Evolutionary conservation across 2,797 vertebrate species (phyloP), one percentile per base, ranked within the genome.

Genomic region (Halcyon smyrnensis): DNA sequence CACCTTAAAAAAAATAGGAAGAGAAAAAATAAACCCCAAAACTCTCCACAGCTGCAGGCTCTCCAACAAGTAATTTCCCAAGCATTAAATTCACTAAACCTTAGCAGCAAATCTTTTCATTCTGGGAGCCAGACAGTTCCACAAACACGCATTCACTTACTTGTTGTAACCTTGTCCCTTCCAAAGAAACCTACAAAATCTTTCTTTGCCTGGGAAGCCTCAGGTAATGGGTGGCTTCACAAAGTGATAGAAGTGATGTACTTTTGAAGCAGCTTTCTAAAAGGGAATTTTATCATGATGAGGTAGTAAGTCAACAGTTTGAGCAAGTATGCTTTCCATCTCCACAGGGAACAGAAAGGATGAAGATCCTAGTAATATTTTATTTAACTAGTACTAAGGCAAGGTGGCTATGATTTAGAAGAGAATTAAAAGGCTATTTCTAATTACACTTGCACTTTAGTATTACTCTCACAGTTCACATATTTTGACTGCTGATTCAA

Each of bases 11-110:
- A 28, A 16, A 5, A 41, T 11, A 5, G 12, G 48, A 18, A 2
- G 12, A 25, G 15, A 30, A 6, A 36, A 41, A 60, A 14, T 11
- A 56, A 25, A 5, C 1, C 2, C 10, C 7, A 50, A 56, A 92
- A 37, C 27, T 79, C 59, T 76, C 71, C 60, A 50, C 15, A 45
- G 37, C 28, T 73, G 14, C 37, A 78, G 36, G 54, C 18, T 88
- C 48, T 74, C 39, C 73, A 87, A 70, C n/a, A 70, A 94, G 73
- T 63, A 41, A 64, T 53, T 93, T 81, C 77, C 76, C 86, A 91
- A 90, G 51, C 24, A 51, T 34, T 65, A 79, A 57, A 93, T 69
- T 76, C 77, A 63, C n/a, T 87, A 76, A 67, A 69, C 18, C 15
- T 89, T 59, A 82, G 50, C 30, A 85, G 63, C 67, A 95, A 90